Percentiles rank a stretch among this genome's conserved stretches.
Conservation (phyloP, 1,140 invertebrate genomes). For the Magallana ariakensis region DNA sequence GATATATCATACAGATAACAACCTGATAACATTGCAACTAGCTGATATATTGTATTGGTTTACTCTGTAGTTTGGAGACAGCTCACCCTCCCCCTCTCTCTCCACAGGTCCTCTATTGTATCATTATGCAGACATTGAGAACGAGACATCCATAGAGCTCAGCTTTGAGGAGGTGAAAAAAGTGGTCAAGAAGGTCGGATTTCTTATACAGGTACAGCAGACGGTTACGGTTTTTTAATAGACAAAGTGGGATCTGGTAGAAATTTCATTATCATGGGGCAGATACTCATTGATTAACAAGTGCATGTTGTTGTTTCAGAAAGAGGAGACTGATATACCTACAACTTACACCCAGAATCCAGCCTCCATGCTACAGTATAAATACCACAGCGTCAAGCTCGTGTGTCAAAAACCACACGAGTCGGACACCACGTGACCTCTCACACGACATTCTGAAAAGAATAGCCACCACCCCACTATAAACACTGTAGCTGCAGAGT, state of each 20-base stretch:
- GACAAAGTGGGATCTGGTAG: too few relatives aligned
- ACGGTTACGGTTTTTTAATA: too few relatives aligned
- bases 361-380: slow-evolving; percentile 94
- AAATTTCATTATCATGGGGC: too few relatives aligned
- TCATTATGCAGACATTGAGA: slow-evolving; percentile 94
- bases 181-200: slow-evolving; percentile 92
- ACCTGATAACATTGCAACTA: too few relatives aligned
- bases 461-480: not conserved
- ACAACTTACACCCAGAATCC: slow-evolving; percentile 96
- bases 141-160: slow-evolving; percentile 96
- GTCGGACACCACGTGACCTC: not conserved
- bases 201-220: slow-evolving; percentile 87
- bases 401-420: slow-evolving; percentile 88
- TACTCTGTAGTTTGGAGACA: too few relatives aligned
- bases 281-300: too few relatives aligned
- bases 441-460: not conserved
- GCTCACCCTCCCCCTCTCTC: slow-evolving; percentile 41
- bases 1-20: too few relatives aligned
- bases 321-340: slow-evolving; percentile 87
- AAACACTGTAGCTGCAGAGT: not conserved
- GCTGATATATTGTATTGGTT: too few relatives aligned
- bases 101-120: slow-evolving; percentile 94
- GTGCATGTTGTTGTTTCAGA: slow-evolving; percentile 79
- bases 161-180: slow-evolving; percentile 83
- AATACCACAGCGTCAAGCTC: slow-evolving; percentile 94